Base-by-base conservation (phyloP, 2,113 vertebrate genomes). In the Cinclus mexicanus region DNA sequence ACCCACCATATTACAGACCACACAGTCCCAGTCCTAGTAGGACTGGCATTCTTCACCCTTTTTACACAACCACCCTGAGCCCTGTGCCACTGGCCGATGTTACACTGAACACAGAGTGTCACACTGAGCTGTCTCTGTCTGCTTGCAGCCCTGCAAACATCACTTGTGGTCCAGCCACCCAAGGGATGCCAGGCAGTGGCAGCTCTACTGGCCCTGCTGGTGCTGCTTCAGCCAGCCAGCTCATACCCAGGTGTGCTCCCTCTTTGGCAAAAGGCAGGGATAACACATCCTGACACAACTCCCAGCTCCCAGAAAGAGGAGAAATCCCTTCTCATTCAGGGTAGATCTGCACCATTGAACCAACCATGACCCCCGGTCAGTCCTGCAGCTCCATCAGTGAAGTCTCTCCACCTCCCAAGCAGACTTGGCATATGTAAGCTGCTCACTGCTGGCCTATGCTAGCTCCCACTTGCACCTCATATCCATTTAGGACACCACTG, bases 11-110 rank as follows among this genome's bases (percentile, higher is more conserved):
- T 47, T 47, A 64, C 44, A 71, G 61, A 71, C 16, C 14, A 47
- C 0, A 0, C 33, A 80, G 64, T 35, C 21, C 28, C 57, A 35
- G 19, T 24, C 23, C 37, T 53, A 11, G 4, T 12, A 26, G 53
- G 37, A 75, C 22, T 26, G 39, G 7, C 9, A 24, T 47, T 15
- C 44, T 76, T 68, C 57, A 22, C 14, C 33, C 22, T 60, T 68
- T 41, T 56, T 7, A 47, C 41, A n/a, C 24, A 63, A 18, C 13
- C 17, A 63, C 15, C 18, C 39, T 46, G 82, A 12, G 10, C 6
- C 8, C 4, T 9, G n/a, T 83, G n/a, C 25, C 50, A 50, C 41
- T 33, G 17, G 56, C 31, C 49, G 41, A 14, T 4, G 69, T 14
- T 16, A 11, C 17, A 56, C 18, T 1, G 8, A 41, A 4, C 49